Evolutionary conservation across 2,888 invertebrate genomes (phyloP).

Genomic region (Criorhina ranunculi): DNA sequence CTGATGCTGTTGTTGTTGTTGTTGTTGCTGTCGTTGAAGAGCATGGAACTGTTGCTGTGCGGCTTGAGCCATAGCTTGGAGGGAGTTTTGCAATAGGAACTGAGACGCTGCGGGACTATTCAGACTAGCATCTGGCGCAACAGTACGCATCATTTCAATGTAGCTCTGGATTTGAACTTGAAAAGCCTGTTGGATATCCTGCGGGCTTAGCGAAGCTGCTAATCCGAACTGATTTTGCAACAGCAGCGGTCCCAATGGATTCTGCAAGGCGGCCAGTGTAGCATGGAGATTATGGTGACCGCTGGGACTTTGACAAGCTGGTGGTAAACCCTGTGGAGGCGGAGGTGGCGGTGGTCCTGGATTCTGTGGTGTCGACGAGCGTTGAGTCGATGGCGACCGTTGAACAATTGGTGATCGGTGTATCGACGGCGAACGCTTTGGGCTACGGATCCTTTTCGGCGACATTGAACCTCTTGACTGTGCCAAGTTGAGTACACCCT

Average conservation of each 20-base stretch:
- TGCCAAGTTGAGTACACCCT: conserved; percentile 81
- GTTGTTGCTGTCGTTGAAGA: conserved; percentile 87
- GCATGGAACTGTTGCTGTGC: conserved; percentile 88
- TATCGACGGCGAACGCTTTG: conserved; percentile 55
- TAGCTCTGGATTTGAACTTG: conserved; percentile 84
- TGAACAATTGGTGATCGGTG: conserved; percentile 37
- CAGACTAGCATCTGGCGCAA: conserved; percentile 81
- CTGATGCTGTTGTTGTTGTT: conserved; percentile 79
- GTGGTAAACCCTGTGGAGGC: conserved; percentile 23
- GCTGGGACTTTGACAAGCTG: conserved; percentile 52
- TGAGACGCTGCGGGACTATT: conserved; percentile 85
- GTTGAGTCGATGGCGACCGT: conserved; percentile 26
- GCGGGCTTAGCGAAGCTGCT: conserved; percentile 78
- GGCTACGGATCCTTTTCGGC: conserved; percentile 76
- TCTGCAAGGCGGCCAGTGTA: conserved; percentile 80
- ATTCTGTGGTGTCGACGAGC: conserved; percentile 66
- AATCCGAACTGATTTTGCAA: conserved; percentile 81
- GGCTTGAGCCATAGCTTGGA: conserved; percentile 89
- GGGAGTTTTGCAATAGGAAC: conserved; percentile 90
- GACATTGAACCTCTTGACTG: conserved; percentile 74
- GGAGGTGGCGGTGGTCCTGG: conserved; percentile 70
- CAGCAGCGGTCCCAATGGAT: conserved; percentile 80
- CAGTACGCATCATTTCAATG: conserved; percentile 83
- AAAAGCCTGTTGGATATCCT: conserved; percentile 82
- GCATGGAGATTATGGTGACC: conserved; percentile 75